Evolutionary conservation across 2,797 vertebrate genomes (phyloP), one percentile per base, ranked within the genome.

Genomic region (Percopsis omiscomaycus): DNA sequence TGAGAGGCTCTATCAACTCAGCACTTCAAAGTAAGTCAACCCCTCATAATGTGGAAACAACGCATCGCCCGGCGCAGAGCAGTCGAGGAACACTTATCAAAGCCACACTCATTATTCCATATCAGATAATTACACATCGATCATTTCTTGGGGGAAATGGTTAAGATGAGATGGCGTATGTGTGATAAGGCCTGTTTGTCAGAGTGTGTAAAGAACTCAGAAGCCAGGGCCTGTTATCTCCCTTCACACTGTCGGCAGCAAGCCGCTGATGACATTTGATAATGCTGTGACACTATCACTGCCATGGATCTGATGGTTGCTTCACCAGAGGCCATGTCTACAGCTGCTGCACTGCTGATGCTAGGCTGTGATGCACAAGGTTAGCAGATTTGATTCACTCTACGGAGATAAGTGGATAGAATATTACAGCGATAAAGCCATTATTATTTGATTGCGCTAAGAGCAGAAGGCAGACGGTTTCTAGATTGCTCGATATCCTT

Each of bases 121-220:
- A 90, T 91, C 90, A 92, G 88, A 88, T 90, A 89, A 91, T 89
- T 89, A 81, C 85, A 84, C 89, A 89, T 90, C 68, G 90, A 92
- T 92, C 88, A 90, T 89, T 89, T 90, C 89, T 90, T 13, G 74
- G 80, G 86, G 85, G 87, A 87, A 88, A 45, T 83, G 86, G 85
- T 85, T 90, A 80, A 89, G 86, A 90, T 89, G 86, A 87, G 89
- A 91, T 89, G 85, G 10, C 28, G 77, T 3, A 37, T 42, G 59
- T 64, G 81, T 45, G 89, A 90, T 91, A 89, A 89, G 84, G 75
- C 64, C 78, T 69, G 84, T 87, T 89, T 86, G 85, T 85, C 77
- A 78, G 72, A 15, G 54, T 22, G 64, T 62, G 75, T 83, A 82
- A 78, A 86, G 77, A 84, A 83, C 82, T 84, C 76, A 3, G 76